Evolutionary conservation across 2,113 vertebrate species (phyloP).

Genomic region (Colinus virginianus): DNA sequence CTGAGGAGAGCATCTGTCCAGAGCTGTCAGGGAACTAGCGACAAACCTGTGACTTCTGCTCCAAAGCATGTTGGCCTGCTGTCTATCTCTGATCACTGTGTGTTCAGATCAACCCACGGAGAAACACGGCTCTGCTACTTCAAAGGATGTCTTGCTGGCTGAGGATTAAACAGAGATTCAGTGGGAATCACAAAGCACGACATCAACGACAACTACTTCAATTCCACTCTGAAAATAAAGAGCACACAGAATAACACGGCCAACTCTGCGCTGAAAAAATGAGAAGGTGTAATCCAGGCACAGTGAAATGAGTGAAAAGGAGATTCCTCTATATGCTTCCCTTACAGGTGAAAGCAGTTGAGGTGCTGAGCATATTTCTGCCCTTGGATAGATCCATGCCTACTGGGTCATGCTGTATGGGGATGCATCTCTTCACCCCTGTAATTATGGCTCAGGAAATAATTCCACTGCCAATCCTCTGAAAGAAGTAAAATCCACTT

Average conservation of each 20-base stretch:
- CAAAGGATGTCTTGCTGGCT: constrained; percentile 6
- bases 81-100: background rate
- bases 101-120: background rate
- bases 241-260: background rate
- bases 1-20: background rate
- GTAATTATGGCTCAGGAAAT: background rate
- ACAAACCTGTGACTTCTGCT: background rate
- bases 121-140: background rate
- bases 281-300: background rate
- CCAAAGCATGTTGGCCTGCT: accelerated
- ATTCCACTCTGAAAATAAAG: background rate
- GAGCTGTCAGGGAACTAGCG: background rate
- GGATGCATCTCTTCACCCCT: background rate
- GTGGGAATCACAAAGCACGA: background rate
- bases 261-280: background rate
- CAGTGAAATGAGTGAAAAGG: background rate
- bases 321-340: background rate
- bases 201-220: background rate
- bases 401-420: background rate
- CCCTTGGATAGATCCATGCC: background rate
- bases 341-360: background rate
- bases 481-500: background rate
- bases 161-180: constrained; percentile 3
- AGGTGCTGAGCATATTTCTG: background rate
- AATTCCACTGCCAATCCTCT: background rate